A percentile compares a stretch with the other conserved stretches of the same genome.
Evolutionary conservation across 2,797 vertebrate genomes (phyloP).

Genomic region (Sebastes itinus): DNA sequence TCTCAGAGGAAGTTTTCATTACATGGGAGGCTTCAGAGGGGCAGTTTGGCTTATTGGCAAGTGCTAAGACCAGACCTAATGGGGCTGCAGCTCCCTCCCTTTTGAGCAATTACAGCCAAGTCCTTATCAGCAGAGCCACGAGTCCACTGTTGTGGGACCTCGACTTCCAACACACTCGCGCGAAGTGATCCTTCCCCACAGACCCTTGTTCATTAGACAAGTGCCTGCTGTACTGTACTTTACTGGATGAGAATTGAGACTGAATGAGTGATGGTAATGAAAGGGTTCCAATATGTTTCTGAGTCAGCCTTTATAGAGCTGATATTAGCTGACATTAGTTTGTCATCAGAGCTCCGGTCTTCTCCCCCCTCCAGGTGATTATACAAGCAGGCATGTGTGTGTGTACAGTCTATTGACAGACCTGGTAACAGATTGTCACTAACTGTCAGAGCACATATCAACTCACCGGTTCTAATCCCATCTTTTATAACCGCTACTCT

Average conservation of each 20-base stretch:
- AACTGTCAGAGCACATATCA: constrained; percentile 35
- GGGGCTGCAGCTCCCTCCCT: constrained; percentile 79
- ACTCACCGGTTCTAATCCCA: constrained; percentile 29
- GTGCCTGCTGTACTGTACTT: constrained; percentile 67
- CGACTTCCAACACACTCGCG: constrained; percentile 73
- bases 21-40: constrained; percentile 82
- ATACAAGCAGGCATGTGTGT: constrained; percentile 35
- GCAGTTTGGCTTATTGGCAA: constrained; percentile 84
- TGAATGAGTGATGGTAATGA: constrained; percentile 77
- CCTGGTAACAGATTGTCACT: constrained; percentile 53
- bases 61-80: constrained; percentile 80
- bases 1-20: constrained; percentile 83
- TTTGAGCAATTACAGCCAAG: constrained; percentile 81
- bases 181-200: constrained; percentile 72
- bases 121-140: constrained; percentile 79
- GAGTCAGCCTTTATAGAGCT: constrained; percentile 75
- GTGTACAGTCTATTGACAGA: constrained; percentile 45
- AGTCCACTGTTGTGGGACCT: constrained; percentile 79
- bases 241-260: constrained; percentile 69
- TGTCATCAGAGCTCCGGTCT: constrained; percentile 63
- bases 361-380: constrained; percentile 30
- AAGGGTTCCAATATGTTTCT: constrained; percentile 74
- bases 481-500: constrained; percentile 13
- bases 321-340: constrained; percentile 76
- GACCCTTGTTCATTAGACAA: constrained; percentile 80